Percentiles rank a stretch among this genome's conserved stretches.
These are phyloP conservation scores for Anser cygnoides DNA, from an alignment of 2,113 vertebrate genomes.

Conservation along the genomic window DNA sequence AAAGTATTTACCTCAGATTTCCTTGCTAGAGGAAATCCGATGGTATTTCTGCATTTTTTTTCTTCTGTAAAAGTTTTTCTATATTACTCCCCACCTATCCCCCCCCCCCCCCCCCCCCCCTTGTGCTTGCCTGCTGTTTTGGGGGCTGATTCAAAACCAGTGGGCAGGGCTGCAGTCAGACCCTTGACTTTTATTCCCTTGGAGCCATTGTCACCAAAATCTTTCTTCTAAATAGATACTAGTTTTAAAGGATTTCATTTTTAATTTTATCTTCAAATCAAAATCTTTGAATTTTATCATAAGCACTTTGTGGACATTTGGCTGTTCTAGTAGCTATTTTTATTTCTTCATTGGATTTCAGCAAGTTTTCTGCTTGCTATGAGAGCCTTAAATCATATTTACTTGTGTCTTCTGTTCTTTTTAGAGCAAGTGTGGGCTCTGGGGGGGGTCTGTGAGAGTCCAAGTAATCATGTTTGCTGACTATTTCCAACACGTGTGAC, in stretches of 20 bases:
- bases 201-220: background rate
- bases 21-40: background rate
- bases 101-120: accelerated
- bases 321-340: background rate
- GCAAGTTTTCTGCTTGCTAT: background rate
- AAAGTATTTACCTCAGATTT: slow-evolving; percentile 13
- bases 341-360: background rate
- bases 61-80: background rate
- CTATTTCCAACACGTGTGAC: background rate
- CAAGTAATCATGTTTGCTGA: background rate
- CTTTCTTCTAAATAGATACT: background rate
- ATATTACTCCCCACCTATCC: background rate
- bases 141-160: background rate
- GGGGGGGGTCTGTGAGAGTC: background rate
- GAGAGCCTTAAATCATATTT: background rate
- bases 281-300: background rate
- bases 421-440: background rate
- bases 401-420: background rate
- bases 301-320: accelerated
- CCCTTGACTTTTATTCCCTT: background rate
- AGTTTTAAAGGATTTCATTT: background rate
- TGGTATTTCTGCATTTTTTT: background rate
- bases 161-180: background rate
- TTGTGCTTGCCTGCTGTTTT: background rate
- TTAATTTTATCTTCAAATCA: background rate